phyloP scores from a whole-genome alignment of 1,140 invertebrate species.

The Ceratina japonica region DNA sequence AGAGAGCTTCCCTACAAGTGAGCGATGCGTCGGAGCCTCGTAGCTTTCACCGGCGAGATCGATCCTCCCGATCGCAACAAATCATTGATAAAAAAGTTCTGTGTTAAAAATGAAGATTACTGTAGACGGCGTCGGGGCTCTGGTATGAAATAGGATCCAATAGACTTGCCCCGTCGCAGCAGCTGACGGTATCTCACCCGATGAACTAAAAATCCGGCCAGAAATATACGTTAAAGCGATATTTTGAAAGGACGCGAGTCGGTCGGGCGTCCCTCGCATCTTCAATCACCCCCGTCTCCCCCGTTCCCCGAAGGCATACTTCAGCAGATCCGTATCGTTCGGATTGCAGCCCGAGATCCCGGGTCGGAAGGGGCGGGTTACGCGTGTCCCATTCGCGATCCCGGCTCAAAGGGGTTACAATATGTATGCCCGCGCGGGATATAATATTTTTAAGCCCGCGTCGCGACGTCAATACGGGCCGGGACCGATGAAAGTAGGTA shows the following conservation, averaged over 20 bases:
- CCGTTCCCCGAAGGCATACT: too few species aligned
- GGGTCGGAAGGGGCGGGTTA: not conserved
- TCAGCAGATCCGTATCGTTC: not conserved
- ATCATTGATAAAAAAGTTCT: too few species aligned
- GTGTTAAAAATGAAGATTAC: too few species aligned
- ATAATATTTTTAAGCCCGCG: conserved; percentile 29
- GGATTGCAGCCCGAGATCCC: not conserved
- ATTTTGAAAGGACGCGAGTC: not conserved
- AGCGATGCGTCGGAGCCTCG: too few species aligned
- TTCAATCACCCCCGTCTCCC: not conserved
- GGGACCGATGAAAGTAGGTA: conserved; percentile 15
- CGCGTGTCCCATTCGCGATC: not conserved
- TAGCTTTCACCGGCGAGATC: too few species aligned
- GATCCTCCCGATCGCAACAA: too few species aligned
- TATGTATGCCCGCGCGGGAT: not conserved
- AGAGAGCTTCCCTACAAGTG: not conserved
- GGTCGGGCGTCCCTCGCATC: not conserved
- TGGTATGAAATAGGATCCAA: too few species aligned
- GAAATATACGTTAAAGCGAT: not conserved
- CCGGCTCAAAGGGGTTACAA: conserved; percentile 5
- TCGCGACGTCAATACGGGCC: conserved; percentile 16
- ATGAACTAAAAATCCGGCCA: too few species aligned
- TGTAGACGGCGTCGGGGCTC: too few species aligned
- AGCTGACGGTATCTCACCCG: too few species aligned
- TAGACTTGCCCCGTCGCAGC: too few species aligned